Evolutionary conservation across 2,888 invertebrate genomes (phyloP), one percentile per base, ranked within the genome.

Genomic region (Mimas tiliae): DNA sequence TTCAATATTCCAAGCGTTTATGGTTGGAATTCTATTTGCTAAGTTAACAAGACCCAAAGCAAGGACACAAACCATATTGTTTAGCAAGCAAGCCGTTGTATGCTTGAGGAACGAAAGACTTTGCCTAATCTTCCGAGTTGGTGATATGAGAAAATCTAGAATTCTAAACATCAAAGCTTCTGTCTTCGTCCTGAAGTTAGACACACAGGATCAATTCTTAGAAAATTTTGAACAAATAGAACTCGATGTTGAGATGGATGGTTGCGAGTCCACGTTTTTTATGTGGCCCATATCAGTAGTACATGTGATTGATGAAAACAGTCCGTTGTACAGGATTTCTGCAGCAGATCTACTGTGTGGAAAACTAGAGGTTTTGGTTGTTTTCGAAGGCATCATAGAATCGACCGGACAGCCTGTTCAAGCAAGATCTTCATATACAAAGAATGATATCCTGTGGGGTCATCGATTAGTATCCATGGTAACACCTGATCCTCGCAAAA

Each of bases 221-320:
- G 94, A 98, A 77, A 95, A 96, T 6, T 96, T 96, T 79, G 96
- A 97, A 83, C 98, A 98, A 83, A 96, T 96, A 47, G 97, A 98
- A 81, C 88, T 98, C 42, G 91, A 94, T 66, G 94, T 96, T 0
- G 94, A 95, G 73, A 95, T 96, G n/a, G 98, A 98, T 80, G 97
- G 97, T 33, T 97, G 98, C 76, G 96, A 97, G 71, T 97, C 98
- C 9, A 94, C 99, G 6, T 99, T 99, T 91, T 97, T 99, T 82
- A 96, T 99, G 69, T 99, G 99, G 99, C 99, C 99, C 0, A 96
- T 98, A 84, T 97, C 98, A 8, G 96, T 99, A 38, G 96, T 98
- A 19, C 99, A 99, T 85, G 95, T 95, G 69, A 99, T 99, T 76
- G 96, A 98, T 84, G 95, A 95, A 67, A 89, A 91, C 0, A 98